Base-by-base conservation (phyloP, 2,113 vertebrate species). In the Thamnophis sirtalis region DNA sequence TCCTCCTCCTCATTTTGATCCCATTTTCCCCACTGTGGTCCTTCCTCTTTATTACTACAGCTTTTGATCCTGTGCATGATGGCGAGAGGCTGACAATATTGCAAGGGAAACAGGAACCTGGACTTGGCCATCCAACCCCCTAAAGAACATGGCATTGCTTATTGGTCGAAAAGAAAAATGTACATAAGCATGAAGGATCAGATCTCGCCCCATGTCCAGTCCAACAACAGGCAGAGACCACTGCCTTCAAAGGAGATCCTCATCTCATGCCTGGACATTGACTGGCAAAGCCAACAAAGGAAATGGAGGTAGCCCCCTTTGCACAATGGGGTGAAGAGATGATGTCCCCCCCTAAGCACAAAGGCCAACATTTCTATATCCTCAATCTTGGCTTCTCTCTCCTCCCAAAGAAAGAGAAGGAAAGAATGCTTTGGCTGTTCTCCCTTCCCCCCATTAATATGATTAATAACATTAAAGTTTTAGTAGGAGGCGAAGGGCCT, bases 381-480 rank as follows among this genome's bases (percentile, higher is more conserved):
- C 73, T 80, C 17, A 80, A 43, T 17, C n/a, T 38, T 80, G 68
- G 33, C 89, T 94, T 94, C 26, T 28, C 50, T 13, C 63, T 28
- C 63, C 21, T 49, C 85, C 89, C 26, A 92, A 88, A 86, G 93
- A 86, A 92, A 26, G 3, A 43, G 0, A 2, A 80, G 89, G 93
- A 95, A 93, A 91, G 96, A 96, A 94, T 87, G 92, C 91, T 93
- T 96, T 94, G 87, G 93, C 91, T 95, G 80, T 96, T 88, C 55
- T 38, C 97, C 97, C 97, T 97, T 94, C 97, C 97, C 97, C 95
- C 96, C 96, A 97, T 98, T 97, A 97, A 98, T 97, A 96, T 96
- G 97, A 98, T 97, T 97, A 97, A 97, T 97, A 97, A 97, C 97
- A 98, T 97, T 97, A 97, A 97, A 97, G 95, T 97, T 97, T 97